A percentile compares a stretch with the other conserved stretches of the same genome.
Evolutionary conservation across 2,888 invertebrate genomes (phyloP).

Genomic region (Apodemia duryi): DNA sequence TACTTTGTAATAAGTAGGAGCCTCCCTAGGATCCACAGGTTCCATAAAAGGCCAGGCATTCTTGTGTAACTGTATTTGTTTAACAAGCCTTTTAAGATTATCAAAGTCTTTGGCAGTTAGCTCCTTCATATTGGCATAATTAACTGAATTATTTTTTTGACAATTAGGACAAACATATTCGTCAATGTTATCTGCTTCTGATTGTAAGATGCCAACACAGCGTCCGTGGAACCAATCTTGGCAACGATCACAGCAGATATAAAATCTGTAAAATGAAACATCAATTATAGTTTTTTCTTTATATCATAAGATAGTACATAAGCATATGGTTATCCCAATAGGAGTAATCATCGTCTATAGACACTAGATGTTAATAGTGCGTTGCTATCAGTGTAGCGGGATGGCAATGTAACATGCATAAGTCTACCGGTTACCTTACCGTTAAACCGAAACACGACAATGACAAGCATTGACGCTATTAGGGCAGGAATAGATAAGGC

Average conservation of each 20-base stretch:
- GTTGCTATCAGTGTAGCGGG: too few species aligned
- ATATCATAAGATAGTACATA: too few species aligned
- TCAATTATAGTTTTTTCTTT: neutral
- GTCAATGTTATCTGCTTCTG: constrained; percentile 96
- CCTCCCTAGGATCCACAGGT: constrained; percentile 96
- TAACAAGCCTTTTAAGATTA: constrained; percentile 90
- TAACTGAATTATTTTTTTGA: constrained; percentile 92
- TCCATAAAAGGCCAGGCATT: constrained; percentile 99
- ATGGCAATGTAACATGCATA: too few species aligned
- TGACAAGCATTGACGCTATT: too few species aligned
- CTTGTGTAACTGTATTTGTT: constrained; percentile 95
- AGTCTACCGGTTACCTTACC: too few species aligned
- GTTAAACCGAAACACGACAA: too few species aligned
- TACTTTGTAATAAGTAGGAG: constrained; percentile 97
- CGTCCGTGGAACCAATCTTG: constrained; percentile 99
- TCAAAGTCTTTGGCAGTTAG: constrained; percentile 89
- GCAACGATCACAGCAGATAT: constrained; percentile 99
- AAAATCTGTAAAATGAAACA: constrained; percentile 84
- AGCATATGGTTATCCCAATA: too few species aligned
- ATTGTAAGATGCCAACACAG: constrained; percentile 96
- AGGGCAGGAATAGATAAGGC: too few species aligned
- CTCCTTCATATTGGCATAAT: constrained; percentile 93
- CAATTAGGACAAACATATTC: constrained; percentile 98
- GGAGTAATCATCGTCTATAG: too few species aligned
- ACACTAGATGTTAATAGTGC: too few species aligned